A percentile compares a stretch with the other conserved stretches of the same genome.
Conservation (phyloP, 2,888 invertebrate species). For the Ditula angustiorana region DNA sequence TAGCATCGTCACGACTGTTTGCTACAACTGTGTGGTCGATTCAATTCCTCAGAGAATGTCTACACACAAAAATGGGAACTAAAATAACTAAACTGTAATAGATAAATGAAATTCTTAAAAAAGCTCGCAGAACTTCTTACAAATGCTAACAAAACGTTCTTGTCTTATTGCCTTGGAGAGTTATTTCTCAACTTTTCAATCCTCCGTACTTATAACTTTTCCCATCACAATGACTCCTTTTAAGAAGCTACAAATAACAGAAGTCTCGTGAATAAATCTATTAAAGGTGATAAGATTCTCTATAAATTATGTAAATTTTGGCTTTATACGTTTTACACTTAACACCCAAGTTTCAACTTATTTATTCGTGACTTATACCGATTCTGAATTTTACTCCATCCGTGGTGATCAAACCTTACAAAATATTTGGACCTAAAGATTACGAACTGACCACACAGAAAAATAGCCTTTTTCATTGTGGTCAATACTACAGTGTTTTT, state of each 20-base stretch:
- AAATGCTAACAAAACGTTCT: conserved; percentile 67
- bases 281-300: conserved; percentile 1
- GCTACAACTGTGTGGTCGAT: neutral
- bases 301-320: neutral
- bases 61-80: conserved; percentile 24
- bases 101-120: conserved; percentile 45
- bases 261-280: conserved; percentile 54
- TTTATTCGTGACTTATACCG: neutral
- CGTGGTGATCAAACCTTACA: no score
- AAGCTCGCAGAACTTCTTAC: conserved; percentile 61
- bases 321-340: neutral
- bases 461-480: conserved; percentile 42
- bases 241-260: conserved; percentile 73
- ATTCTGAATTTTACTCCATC: neutral
- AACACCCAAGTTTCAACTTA: neutral
- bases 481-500: conserved; percentile 52
- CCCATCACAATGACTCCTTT: conserved; percentile 72
- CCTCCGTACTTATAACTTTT: conserved; percentile 75
- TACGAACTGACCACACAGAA: no score
- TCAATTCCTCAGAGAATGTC: conserved; percentile 19
- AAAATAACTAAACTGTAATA: conserved; percentile 43
- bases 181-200: conserved; percentile 72
- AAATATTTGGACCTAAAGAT: no score
- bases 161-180: conserved; percentile 66
- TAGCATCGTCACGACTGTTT: neutral